These are phyloP conservation scores for Parascotia fuliginaria DNA, from an alignment of 2,888 invertebrate species.

Conservation along the genomic window DNA sequence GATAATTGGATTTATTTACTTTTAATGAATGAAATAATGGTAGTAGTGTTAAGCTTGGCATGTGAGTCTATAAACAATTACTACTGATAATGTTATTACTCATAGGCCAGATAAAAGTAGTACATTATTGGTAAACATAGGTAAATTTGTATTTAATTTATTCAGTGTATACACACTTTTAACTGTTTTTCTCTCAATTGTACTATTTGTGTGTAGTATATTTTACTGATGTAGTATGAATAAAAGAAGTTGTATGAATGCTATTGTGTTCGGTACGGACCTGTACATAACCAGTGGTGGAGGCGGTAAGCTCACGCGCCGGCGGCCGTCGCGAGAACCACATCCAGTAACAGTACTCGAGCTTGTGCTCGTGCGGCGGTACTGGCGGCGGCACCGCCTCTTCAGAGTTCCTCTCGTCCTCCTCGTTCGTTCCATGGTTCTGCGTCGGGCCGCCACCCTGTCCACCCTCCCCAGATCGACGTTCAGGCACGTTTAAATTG, in stretches of 20 bases:
- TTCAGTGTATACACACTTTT: conserved; percentile 3
- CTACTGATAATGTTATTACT: not conserved
- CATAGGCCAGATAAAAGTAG: conserved; percentile 14
- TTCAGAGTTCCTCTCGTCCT: conserved; percentile 71
- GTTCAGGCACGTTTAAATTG: conserved; percentile 84
- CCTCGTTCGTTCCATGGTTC: conserved; percentile 69
- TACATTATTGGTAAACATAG: conserved; percentile 30
- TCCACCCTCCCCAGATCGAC: conserved; percentile 75
- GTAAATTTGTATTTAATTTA: conserved; percentile 9
- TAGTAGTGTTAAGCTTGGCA: too few species aligned
- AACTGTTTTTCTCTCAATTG: not conserved
- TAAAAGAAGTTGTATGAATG: too few species aligned
- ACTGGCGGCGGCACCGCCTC: conserved; percentile 81
- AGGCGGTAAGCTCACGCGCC: conserved; percentile 72
- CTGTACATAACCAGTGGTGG: conserved; percentile 81
- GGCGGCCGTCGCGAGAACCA: conserved; percentile 91
- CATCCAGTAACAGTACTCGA: conserved; percentile 97
- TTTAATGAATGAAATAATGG: too few species aligned
- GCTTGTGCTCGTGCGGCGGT: conserved; percentile 94
- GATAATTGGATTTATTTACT: too few species aligned
- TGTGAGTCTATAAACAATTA: too few species aligned
- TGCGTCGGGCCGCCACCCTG: conserved; percentile 60
- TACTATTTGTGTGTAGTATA: not conserved
- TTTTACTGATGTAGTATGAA: not conserved
- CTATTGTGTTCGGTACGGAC: conserved; percentile 46